Evolutionary conservation across 92 coral and sea anemone species (phyloP).

Genomic region (Phenganax subtilis): DNA sequence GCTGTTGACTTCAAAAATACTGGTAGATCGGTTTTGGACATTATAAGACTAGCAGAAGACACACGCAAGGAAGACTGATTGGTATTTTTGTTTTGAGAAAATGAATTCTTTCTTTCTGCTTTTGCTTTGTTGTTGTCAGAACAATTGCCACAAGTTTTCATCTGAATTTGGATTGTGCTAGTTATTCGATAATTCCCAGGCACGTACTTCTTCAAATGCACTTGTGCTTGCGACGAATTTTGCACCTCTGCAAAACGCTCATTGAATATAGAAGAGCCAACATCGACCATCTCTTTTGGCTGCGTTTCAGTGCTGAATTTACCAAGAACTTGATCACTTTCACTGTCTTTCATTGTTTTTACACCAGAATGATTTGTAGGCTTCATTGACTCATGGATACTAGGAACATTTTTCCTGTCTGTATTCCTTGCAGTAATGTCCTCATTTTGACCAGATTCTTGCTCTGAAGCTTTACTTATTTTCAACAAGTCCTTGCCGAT

Average conservation of each 20-base stretch:
- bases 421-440: neutral
- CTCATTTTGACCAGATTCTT: neutral
- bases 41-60: neutral
- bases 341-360: neutral
- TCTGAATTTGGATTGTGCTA: neutral
- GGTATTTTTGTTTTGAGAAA: neutral
- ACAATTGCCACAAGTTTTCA: neutral
- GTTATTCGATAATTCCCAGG: slow-evolving; percentile 4
- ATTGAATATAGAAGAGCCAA: neutral
- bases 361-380: neutral
- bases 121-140: neutral
- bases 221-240: neutral
- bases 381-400: neutral
- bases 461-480: neutral
- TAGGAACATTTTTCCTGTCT: neutral
- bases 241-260: neutral
- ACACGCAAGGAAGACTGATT: neutral
- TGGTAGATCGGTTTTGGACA: neutral
- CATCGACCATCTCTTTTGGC: neutral
- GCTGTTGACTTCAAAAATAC: neutral
- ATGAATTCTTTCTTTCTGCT: neutral
- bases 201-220: slow-evolving; percentile 1
- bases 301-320: neutral
- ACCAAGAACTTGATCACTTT: neutral
- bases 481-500: neutral